Conservation (phyloP, 1,140 invertebrate species). For the Drosophila kanapiae region DNA sequence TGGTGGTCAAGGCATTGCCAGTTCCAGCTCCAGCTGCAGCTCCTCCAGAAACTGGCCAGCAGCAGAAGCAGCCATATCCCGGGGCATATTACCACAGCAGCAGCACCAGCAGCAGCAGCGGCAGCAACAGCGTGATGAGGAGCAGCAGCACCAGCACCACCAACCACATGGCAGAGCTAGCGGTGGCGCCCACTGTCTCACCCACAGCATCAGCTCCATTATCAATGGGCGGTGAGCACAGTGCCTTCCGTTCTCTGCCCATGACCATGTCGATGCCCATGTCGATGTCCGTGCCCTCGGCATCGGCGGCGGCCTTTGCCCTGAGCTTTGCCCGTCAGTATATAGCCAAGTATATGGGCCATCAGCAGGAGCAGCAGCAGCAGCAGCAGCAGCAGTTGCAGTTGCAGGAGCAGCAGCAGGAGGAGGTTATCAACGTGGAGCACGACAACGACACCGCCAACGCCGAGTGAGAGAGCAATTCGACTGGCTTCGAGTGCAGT, state of each 20-base stretch:
- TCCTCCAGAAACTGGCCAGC: conserved; percentile 14
- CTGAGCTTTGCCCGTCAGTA: conserved; percentile 86
- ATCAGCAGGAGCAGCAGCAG: conserved; percentile 5
- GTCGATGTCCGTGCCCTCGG: conserved; percentile 73
- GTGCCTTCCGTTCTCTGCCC: conserved; percentile 89
- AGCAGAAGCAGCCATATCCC: conserved; percentile 28
- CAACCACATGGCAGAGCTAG: conserved; percentile 32
- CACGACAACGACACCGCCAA: conserved; percentile 87
- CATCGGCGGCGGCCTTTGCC: conserved; percentile 85
- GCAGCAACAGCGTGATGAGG: conserved; percentile 13
- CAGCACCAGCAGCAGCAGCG: conserved; percentile 9
- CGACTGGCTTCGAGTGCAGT: conserved; percentile 28
- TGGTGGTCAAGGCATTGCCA: conserved; percentile 7
- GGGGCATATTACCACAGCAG: conserved; percentile 10
- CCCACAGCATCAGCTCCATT: conserved; percentile 86
- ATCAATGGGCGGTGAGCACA: conserved; percentile 94
- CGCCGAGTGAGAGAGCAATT: conserved; percentile 61
- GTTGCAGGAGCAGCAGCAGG: conserved; percentile 84
- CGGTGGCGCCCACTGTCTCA: conserved; percentile 63
- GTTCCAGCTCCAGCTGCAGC: conserved; percentile 4
- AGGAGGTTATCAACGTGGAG: conserved; percentile 92
- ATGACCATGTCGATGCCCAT: conserved; percentile 84
- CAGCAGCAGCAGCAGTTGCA: conserved; percentile 4
- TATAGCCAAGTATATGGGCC: conserved; percentile 75
- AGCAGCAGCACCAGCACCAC: conserved; percentile 9